A percentile compares a stretch with the other conserved stretches of the same genome.
These are phyloP conservation scores for Apodemia zela DNA, from an alignment of 2,888 invertebrate species.

Conservation along the genomic window DNA sequence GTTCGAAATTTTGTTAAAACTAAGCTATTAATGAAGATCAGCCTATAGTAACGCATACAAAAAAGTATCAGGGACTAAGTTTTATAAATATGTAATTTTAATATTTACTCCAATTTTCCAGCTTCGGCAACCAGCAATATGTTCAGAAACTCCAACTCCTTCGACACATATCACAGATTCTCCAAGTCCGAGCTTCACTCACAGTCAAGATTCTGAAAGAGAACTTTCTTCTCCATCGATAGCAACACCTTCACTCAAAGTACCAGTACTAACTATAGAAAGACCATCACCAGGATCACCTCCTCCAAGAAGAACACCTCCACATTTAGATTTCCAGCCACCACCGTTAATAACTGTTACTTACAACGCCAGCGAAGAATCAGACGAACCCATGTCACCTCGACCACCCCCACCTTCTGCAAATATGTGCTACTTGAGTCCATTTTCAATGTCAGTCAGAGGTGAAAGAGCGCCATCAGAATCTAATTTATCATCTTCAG, in stretches of 20 bases:
- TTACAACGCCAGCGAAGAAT: conserved; percentile 88
- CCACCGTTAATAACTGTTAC: conserved; percentile 88
- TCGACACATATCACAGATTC: conserved; percentile 71
- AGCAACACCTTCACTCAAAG: conserved; percentile 75
- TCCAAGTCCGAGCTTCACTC: conserved; percentile 67
- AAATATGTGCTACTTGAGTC: conserved; percentile 88
- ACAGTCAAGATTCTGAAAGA: conserved; percentile 69
- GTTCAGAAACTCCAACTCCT: conserved; percentile 66
- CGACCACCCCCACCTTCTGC: conserved; percentile 76
- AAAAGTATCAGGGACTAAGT: too few relatives aligned
- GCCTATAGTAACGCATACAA: too few relatives aligned
- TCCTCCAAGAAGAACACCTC: conserved; percentile 81
- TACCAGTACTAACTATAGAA: conserved; percentile 84
- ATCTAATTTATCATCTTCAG: conserved; percentile 91
- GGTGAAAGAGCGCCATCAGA: conserved; percentile 89
- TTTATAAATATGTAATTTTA: too few relatives aligned
- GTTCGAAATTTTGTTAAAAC: too few relatives aligned
- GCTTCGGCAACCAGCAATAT: conserved; percentile 74
- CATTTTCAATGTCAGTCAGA: conserved; percentile 86
- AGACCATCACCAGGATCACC: conserved; percentile 85
- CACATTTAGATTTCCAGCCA: conserved; percentile 83
- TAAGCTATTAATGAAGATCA: too few relatives aligned
- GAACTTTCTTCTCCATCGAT: conserved; percentile 66
- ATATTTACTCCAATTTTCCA: conserved; percentile 37
- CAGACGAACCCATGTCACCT: conserved; percentile 86